Percentiles rank a stretch among this genome's conserved stretches.
Conservation (phyloP, 2,888 invertebrate genomes). For the Antheraea yamamai region DNA sequence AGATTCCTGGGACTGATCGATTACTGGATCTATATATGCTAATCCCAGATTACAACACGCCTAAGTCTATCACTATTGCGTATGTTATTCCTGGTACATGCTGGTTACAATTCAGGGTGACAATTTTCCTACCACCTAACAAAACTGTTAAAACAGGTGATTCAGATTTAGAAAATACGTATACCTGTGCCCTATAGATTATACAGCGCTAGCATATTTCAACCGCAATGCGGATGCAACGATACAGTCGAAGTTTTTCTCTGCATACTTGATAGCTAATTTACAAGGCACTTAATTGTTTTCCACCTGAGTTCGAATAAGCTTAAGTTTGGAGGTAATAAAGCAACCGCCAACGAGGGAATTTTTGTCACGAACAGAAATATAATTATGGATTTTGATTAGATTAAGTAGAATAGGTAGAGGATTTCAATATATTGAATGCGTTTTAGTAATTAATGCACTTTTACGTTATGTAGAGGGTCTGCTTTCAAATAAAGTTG, state of each 20-base stretch:
- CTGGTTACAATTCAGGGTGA: no score
- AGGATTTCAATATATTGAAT: no score
- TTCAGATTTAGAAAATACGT: not conserved
- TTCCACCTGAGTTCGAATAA: constrained; percentile 22
- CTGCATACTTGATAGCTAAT: constrained; percentile 16
- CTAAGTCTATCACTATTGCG: no score
- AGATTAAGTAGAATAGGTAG: no score
- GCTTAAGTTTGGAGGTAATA: constrained; percentile 31
- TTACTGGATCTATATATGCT: no score
- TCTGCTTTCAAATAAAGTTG: no score
- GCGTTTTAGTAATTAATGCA: no score
- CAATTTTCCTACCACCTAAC: not conserved
- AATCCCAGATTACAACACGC: no score
- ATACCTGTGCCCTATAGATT: not conserved
- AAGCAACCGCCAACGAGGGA: constrained; percentile 20
- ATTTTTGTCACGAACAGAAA: constrained; percentile 13
- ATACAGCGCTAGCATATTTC: not conserved
- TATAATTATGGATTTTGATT: not conserved
- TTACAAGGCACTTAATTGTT: constrained; percentile 29
- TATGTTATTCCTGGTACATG: no score
- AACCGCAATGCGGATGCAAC: constrained; percentile 18
- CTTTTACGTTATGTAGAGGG: no score
- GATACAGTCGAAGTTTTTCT: constrained; percentile 3
- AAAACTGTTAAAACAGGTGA: not conserved
- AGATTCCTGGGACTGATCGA: no score